Conservation (phyloP, 1,140 invertebrate genomes). For the Orchestia grillus region DNA sequence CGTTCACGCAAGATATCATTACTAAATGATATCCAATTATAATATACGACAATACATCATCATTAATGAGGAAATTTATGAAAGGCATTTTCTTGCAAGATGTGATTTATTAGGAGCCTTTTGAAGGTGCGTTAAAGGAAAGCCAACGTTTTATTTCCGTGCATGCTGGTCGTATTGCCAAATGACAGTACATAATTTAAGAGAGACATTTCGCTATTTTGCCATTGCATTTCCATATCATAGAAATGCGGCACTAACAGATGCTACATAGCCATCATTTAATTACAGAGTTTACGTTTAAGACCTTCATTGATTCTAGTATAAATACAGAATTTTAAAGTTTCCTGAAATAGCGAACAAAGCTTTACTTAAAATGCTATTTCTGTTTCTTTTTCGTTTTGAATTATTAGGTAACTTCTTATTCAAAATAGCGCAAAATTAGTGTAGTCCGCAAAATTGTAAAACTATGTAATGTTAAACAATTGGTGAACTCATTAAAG, state of each 20-base stretch:
- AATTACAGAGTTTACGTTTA: background rate
- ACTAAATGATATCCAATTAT: too few relatives aligned
- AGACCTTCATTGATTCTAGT: background rate
- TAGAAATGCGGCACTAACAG: background rate
- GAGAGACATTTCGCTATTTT: background rate
- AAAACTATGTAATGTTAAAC: background rate
- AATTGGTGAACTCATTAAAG: background rate
- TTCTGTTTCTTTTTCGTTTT: background rate
- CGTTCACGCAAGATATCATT: background rate
- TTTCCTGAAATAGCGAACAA: background rate
- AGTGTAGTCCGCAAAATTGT: background rate
- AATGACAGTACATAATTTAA: background rate
- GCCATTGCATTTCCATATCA: background rate
- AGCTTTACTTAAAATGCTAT: background rate
- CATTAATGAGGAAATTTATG: background rate
- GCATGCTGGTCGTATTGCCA: background rate
- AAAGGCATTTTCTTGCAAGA: background rate
- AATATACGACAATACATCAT: too few relatives aligned
- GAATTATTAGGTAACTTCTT: background rate
- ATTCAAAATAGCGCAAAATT: background rate
- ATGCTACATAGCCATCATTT: background rate
- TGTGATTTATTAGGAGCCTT: background rate
- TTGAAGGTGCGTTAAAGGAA: background rate
- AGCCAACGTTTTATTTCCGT: background rate
- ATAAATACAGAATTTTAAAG: background rate